Conservation (phyloP, 2,797 vertebrate species). For the Lepilemur ruficaudatus region DNA sequence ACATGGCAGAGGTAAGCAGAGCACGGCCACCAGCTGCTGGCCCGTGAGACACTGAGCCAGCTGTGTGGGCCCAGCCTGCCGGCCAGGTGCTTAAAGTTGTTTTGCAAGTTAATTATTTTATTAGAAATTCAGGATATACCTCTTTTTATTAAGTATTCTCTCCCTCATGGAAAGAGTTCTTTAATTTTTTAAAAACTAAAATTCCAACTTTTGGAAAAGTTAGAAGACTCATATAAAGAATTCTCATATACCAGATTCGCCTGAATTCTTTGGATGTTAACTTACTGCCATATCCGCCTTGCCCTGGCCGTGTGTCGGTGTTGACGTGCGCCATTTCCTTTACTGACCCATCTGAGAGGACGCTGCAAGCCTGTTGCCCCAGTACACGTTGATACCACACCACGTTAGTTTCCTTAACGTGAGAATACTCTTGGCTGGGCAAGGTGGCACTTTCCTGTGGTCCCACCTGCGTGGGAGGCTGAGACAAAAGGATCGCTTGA, state of each 20-base stretch:
- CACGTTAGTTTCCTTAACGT: neutral
- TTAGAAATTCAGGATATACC: neutral
- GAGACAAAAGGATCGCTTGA: too few species aligned
- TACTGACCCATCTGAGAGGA: neutral
- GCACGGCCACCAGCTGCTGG: neutral
- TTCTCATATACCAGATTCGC: neutral
- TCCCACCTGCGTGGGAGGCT: too few species aligned
- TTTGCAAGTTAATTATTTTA: neutral
- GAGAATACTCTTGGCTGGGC: neutral
- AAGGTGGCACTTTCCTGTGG: too few species aligned
- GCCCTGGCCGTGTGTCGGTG: accelerated
- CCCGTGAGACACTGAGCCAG: neutral
- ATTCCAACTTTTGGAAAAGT: neutral
- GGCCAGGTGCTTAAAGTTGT: neutral
- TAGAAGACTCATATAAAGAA: neutral
- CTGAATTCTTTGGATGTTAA: neutral
- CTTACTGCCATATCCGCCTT: neutral
- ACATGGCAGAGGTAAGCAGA: slow-evolving; percentile 92
- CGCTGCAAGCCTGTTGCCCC: neutral
- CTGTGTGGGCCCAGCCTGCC: neutral
- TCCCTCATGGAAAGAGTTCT: neutral
- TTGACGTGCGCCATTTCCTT: neutral
- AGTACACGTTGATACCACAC: neutral
- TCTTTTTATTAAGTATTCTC: slow-evolving; percentile 3
- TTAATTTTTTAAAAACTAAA: neutral